These are phyloP conservation scores for Miltochrista miniata DNA, from an alignment of 2,888 invertebrate species.

Conservation along the genomic window DNA sequence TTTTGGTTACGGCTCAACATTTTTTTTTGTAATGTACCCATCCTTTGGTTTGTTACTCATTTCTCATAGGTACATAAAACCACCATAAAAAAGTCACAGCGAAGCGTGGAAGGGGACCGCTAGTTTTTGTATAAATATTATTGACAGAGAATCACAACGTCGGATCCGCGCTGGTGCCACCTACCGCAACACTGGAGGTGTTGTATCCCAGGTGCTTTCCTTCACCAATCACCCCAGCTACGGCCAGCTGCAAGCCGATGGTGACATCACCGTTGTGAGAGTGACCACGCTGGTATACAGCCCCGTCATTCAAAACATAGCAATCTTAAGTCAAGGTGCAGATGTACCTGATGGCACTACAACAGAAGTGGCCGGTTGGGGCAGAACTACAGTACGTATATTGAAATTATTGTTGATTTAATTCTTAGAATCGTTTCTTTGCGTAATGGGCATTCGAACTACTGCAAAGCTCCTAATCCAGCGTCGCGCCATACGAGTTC, in stretches of 20 bases:
- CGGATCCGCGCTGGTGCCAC: slow-evolving; percentile 59
- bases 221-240: slow-evolving; percentile 53
- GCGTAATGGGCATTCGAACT: too few species aligned
- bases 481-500: too few species aligned
- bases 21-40: too few species aligned
- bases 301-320: slow-evolving; percentile 33
- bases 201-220: slow-evolving; percentile 28
- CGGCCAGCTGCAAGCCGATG: slow-evolving; percentile 36
- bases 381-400: slow-evolving; percentile 43
- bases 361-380: slow-evolving; percentile 59
- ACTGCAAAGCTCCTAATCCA: too few species aligned
- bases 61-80: too few species aligned
- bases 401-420: background rate
- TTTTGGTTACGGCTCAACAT: too few species aligned
- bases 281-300: slow-evolving; percentile 25
- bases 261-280: slow-evolving; percentile 50
- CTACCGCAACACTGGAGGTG: slow-evolving; percentile 53
- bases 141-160: slow-evolving; percentile 29
- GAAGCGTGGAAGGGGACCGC: too few species aligned
- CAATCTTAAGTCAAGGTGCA: slow-evolving; percentile 32
- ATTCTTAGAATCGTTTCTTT: too few species aligned
- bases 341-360: slow-evolving; percentile 39
- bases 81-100: too few species aligned
- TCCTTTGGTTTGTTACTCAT: too few species aligned
- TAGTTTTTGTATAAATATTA: too few species aligned